Evolutionary conservation across 2,797 vertebrate genomes (phyloP).

Genomic region (Enteromius fasciolatus): DNA sequence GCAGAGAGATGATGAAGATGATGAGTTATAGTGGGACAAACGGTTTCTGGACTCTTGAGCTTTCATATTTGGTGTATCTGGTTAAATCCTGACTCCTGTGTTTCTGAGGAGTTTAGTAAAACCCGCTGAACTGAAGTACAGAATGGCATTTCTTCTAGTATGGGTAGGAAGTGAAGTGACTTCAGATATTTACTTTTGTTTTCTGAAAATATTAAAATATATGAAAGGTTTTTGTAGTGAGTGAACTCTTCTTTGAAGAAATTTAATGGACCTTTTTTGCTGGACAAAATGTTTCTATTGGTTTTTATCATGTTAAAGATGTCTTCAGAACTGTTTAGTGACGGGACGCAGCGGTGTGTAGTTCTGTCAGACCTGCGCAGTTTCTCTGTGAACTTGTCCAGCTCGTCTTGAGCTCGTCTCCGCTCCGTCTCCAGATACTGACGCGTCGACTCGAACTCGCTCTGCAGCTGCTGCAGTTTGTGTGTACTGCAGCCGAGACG

Average conservation of each 20-base stretch:
- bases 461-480: conserved; percentile 94
- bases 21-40: not conserved
- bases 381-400: conserved; percentile 96
- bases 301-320: not conserved
- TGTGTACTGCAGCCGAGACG: conserved; percentile 91
- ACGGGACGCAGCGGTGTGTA: too few species aligned
- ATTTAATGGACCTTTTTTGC: too few species aligned
- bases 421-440: conserved; percentile 96
- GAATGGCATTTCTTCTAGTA: not conserved
- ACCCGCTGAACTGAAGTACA: not conserved
- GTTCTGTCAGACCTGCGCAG: conserved; percentile 79
- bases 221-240: too few species aligned
- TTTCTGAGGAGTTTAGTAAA: not conserved
- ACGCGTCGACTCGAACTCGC: conserved; percentile 91
- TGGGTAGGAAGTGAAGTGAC: too few species aligned
- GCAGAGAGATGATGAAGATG: conserved; percentile 49
- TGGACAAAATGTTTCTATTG: not conserved
- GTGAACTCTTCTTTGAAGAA: not conserved
- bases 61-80: not conserved
- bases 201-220: too few species aligned
- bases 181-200: too few species aligned
- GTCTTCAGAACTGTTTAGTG: not conserved
- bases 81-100: not conserved
- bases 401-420: conserved; percentile 91
- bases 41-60: not conserved